Base-by-base conservation (phyloP, 2,888 invertebrate species). In the Anoncus sp. region DNA sequence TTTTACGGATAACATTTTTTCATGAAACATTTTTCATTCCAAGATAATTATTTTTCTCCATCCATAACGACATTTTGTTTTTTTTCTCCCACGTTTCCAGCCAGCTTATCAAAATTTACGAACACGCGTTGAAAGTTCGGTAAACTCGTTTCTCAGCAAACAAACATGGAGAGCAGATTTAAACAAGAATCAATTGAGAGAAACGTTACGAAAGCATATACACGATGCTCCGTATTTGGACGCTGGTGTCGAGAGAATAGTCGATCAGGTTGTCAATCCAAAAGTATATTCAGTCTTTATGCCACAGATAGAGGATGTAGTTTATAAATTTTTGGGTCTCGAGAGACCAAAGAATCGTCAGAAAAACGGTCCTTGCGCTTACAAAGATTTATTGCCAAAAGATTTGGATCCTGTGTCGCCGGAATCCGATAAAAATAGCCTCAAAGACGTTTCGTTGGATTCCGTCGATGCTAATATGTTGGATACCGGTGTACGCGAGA, bases 231-330 rank as follows among this genome's bases (percentile, higher is more conserved):
- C 97, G 53, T 97, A 96, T 91, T 92, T 98, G 82, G 97, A 97
- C 86, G 96, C 95, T 83, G 98, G 98, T 9, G 97, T 98, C 2
- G 98, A 98, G 90, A 94, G 98, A 82, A 98, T 99, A 80, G 98
- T 98, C 0, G 98, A 98, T 89, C 98, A 99, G 93, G 98, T 98
- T 0, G 97, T 98, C 0, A 97, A 98, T 91, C 97, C 98, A 0
- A 98, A 98, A 92, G 96, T 98, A 7, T 94, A 95, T 80, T 94
- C 96, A 2, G 94, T 97, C 12, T 97, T 98, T 89, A 95, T 97
- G 88, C 97, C 98, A 0, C 96, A 97, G 93, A 96, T 98, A 9
- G 97, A 98, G 91, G 97, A 97, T 85, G 95, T 97, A 16, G 96
- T 98, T 0, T 98, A 97, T 88, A 96, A 96, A 89, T 96, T 95